Conservation (phyloP, 2,113 vertebrate species). For the Phaethon lepturus region DNA sequence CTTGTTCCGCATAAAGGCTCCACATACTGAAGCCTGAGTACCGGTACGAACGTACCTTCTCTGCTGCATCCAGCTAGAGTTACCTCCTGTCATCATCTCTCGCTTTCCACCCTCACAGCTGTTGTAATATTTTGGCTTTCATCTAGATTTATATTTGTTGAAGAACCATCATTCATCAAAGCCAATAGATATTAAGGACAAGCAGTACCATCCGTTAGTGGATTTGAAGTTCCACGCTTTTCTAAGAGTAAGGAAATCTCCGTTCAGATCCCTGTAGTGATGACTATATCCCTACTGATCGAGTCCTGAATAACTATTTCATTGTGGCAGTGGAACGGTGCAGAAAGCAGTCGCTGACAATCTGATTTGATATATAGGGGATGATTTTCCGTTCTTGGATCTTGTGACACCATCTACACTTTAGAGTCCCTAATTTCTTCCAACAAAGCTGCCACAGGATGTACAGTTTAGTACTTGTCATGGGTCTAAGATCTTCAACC, state of each 20-base stretch:
- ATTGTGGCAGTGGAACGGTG: background rate
- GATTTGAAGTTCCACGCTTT: background rate
- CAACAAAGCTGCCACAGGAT: background rate
- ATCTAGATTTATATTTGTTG: background rate
- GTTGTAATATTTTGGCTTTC: background rate
- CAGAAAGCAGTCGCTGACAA: background rate
- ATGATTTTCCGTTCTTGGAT: background rate
- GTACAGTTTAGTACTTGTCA: background rate
- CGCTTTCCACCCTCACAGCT: background rate
- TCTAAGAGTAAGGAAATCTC: background rate
- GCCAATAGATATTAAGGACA: background rate
- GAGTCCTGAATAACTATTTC: background rate
- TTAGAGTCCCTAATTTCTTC: background rate
- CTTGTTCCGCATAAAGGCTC: background rate
- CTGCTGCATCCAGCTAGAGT: background rate
- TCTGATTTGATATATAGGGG: background rate
- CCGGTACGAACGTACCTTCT: background rate
- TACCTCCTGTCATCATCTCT: background rate
- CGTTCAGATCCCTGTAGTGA: background rate
- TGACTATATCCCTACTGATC: accelerated
- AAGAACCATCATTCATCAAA: background rate
- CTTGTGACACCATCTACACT: background rate
- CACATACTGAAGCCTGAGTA: background rate
- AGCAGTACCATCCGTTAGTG: background rate
- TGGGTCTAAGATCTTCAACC: background rate